A percentile compares a stretch with the other conserved stretches of the same genome.
phyloP scores from a whole-genome alignment of 2,888 invertebrate species.

The Hermodice carunculata region DNA sequence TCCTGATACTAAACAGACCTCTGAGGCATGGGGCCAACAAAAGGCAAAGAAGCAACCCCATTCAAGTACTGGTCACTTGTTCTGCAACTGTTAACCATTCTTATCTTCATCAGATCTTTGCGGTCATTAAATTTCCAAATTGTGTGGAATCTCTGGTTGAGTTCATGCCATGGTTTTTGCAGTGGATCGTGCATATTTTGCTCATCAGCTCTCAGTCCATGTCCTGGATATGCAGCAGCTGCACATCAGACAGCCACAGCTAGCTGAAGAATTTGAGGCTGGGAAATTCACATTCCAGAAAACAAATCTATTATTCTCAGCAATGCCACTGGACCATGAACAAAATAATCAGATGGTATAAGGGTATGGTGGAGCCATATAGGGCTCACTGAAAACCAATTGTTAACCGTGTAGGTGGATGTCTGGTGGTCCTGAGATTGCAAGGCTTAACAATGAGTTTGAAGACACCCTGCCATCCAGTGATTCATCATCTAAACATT shows the following conservation, averaged over 20 bases:
- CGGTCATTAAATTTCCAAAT: neutral
- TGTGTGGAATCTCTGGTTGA: neutral
- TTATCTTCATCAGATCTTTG: neutral
- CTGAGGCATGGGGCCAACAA: constrained; percentile 9
- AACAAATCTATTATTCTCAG: constrained; percentile 6
- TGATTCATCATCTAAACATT: constrained; percentile 31
- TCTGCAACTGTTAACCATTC: too few relatives aligned
- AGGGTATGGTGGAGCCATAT: constrained; percentile 20
- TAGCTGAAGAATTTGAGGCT: constrained; percentile 11
- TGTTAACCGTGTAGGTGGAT: neutral
- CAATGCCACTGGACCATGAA: constrained; percentile 26
- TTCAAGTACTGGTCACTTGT: neutral
- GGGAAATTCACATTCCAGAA: constrained; percentile 20
- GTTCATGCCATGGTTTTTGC: constrained; percentile 10
- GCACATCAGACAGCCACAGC: constrained; percentile 6
- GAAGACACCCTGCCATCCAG: constrained; percentile 6
- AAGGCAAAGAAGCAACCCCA: constrained; percentile 11
- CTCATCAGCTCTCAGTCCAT: constrained; percentile 10
- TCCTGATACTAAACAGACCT: constrained; percentile 5
- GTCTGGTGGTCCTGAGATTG: constrained; percentile 22
- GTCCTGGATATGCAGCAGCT: constrained; percentile 6
- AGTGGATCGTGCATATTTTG: constrained; percentile 11
- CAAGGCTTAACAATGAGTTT: constrained; percentile 22
- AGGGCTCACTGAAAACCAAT: constrained; percentile 14
- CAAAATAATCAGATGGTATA: constrained; percentile 22